These are phyloP conservation scores for Onychostoma macrolepis DNA, from an alignment of 2,113 vertebrate genomes.

Conservation along the genomic window DNA sequence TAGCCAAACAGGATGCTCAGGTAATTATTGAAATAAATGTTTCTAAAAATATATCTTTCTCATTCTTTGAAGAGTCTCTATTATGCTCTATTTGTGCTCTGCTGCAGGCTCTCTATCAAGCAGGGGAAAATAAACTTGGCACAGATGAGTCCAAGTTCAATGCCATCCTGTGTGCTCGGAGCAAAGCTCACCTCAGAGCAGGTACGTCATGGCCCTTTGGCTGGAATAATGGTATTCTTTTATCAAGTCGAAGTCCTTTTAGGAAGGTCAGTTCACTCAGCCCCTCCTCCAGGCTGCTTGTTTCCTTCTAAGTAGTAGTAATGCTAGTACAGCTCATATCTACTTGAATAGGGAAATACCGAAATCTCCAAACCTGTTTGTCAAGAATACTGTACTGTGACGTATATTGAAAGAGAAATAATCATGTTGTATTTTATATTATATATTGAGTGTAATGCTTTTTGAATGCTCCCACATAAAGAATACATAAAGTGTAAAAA, in stretches of 20 bases:
- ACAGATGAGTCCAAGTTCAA: slow-evolving; percentile 99
- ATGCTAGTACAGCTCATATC: not conserved
- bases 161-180: slow-evolving; percentile 90
- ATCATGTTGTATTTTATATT: not conserved
- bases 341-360: not conserved
- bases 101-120: slow-evolving; percentile 86
- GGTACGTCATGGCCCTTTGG: slow-evolving; percentile 73
- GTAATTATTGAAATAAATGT: slow-evolving; percentile 67
- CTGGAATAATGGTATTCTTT: not conserved
- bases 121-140: slow-evolving; percentile 93
- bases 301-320: not conserved
- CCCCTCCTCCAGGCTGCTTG: not conserved
- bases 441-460: not conserved
- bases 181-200: slow-evolving; percentile 89
- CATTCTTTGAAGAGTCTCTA: not conserved
- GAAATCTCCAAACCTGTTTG: not conserved
- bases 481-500: not conserved
- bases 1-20: slow-evolving; percentile 94
- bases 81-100: slow-evolving; percentile 11
- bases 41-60: not conserved
- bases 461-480: not conserved
- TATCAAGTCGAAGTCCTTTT: not conserved
- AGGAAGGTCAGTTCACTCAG: not conserved
- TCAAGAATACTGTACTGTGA: not conserved
- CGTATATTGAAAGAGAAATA: not conserved